Evolutionary conservation across 1,140 invertebrate genomes (phyloP).

Genomic region (Hyposmocoma kahamanoa): DNA sequence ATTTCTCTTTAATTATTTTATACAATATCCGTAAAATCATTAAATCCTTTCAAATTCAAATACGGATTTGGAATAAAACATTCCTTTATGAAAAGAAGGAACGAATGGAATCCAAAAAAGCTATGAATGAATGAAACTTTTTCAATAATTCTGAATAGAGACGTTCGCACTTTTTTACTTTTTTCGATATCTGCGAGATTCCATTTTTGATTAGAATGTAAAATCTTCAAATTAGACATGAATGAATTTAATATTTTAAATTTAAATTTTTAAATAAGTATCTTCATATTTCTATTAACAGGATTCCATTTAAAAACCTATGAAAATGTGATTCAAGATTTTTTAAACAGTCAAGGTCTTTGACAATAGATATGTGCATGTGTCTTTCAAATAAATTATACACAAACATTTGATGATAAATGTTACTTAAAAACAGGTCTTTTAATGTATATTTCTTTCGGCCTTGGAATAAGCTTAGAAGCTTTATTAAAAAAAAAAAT

Average conservation of each 20-base stretch:
- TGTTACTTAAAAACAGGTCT: neutral
- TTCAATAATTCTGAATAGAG: conserved; percentile 43
- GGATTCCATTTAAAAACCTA: neutral
- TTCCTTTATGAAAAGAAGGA: conserved; percentile 7
- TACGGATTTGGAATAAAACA: too few relatives aligned
- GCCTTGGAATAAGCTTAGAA: neutral
- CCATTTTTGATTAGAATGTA: conserved; percentile 19
- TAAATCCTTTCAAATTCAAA: too few relatives aligned
- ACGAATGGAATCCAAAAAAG: conserved; percentile 20
- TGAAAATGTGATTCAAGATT: too few relatives aligned
- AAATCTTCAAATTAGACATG: conserved; percentile 11
- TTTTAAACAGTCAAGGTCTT: too few relatives aligned
- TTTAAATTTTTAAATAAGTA: conserved; percentile 1
- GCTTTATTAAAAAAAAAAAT: neutral
- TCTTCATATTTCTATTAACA: neutral
- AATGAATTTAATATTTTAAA: neutral
- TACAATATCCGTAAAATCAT: too few relatives aligned
- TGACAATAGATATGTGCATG: too few relatives aligned
- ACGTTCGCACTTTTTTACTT: conserved; percentile 12
- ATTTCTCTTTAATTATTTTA: too few relatives aligned
- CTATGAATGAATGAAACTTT: conserved; percentile 41
- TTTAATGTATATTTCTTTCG: neutral
- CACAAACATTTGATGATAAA: neutral
- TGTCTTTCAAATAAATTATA: too few relatives aligned
- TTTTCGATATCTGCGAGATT: conserved; percentile 17